These are phyloP conservation scores for Eupithecia insigniata DNA, from an alignment of 2,888 invertebrate genomes.

Conservation along the genomic window DNA sequence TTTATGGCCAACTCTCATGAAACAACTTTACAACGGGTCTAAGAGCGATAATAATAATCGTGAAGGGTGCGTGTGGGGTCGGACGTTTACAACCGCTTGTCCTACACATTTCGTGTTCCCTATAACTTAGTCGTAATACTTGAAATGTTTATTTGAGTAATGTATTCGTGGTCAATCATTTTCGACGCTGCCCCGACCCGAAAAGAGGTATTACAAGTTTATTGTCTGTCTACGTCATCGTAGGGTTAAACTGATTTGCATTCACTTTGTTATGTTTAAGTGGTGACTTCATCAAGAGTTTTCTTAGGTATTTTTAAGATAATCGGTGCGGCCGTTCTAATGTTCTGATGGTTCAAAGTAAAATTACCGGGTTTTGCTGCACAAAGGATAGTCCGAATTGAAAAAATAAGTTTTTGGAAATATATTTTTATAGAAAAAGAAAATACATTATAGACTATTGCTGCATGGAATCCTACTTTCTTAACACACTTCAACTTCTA, in stretches of 20 bases:
- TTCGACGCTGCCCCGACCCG: not conserved
- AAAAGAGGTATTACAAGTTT: not conserved
- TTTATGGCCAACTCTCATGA: constrained; percentile 35
- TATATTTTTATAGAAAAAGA: too few relatives aligned
- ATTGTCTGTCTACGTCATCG: not conserved
- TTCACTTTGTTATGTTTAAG: not conserved
- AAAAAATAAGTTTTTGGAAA: too few relatives aligned
- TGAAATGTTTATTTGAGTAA: constrained; percentile 4
- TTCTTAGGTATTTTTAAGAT: too few relatives aligned
- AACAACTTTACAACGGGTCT: constrained; percentile 13
- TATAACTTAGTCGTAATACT: constrained; percentile 2
- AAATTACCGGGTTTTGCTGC: too few relatives aligned
- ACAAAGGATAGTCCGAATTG: too few relatives aligned
- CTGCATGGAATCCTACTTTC: too few relatives aligned
- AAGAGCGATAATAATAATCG: constrained; percentile 15
- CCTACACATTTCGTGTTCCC: constrained; percentile 2
- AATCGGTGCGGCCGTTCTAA: too few relatives aligned
- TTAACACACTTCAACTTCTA: too few relatives aligned
- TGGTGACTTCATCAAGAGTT: not conserved
- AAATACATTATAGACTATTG: too few relatives aligned
- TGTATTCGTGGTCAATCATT: not conserved
- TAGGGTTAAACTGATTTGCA: not conserved
- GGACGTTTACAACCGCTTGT: constrained; percentile 4
- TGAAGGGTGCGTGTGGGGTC: not conserved
- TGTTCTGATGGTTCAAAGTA: too few relatives aligned